Evolutionary conservation across 2,797 vertebrate species (phyloP).

Genomic region (Myotis vivesi): DNA sequence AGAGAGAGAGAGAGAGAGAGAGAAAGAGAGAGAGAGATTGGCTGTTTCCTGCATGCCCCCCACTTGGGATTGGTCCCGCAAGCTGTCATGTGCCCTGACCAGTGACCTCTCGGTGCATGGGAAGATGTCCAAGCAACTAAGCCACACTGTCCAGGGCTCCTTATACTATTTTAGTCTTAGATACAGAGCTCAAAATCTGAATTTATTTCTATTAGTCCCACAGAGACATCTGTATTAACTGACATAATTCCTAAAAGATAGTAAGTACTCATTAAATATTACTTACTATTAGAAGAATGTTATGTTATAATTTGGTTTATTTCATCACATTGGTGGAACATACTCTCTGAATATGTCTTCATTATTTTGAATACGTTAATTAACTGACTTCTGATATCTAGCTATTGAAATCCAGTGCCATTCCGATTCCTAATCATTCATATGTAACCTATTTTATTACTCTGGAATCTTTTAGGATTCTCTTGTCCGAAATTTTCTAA

Average conservation of each 20-base stretch:
- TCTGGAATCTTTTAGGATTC: neutral
- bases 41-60: too few relatives aligned
- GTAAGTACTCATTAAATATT: neutral
- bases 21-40: too few relatives aligned
- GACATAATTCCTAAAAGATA: neutral
- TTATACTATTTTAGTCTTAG: neutral
- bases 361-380: neutral
- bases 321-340: neutral
- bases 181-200: neutral
- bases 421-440: neutral
- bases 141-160: neutral
- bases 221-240: neutral
- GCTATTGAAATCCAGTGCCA: neutral
- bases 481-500: neutral
- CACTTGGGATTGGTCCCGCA: too few relatives aligned
- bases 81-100: too few relatives aligned
- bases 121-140: too few relatives aligned
- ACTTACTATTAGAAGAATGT: neutral
- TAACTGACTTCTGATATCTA: neutral
- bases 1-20: too few relatives aligned
- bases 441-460: neutral
- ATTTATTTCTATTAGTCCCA: neutral
- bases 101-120: too few relatives aligned
- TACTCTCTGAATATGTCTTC: neutral
- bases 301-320: neutral